A percentile compares a stretch with the other conserved stretches of the same genome.
These are phyloP conservation scores for Mellivora capensis DNA, from an alignment of 2,113 vertebrate species.

Conservation along the genomic window DNA sequence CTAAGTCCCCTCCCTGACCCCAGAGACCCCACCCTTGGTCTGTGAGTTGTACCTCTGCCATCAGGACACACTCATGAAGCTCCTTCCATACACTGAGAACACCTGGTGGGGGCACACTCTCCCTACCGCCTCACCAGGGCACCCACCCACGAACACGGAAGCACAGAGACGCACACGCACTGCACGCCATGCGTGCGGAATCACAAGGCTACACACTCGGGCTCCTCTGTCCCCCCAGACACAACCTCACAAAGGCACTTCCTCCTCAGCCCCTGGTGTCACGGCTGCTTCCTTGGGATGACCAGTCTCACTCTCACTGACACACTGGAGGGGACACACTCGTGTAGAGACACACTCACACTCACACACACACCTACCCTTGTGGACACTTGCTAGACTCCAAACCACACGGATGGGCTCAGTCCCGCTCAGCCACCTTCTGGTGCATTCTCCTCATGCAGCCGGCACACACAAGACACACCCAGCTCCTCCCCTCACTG, in stretches of 20 bases:
- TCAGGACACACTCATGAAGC: background rate
- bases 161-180: background rate
- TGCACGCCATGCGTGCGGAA: background rate
- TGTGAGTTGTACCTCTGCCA: too few relatives aligned
- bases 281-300: background rate
- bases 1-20: too few relatives aligned
- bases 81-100: background rate
- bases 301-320: background rate
- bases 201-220: background rate
- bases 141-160: background rate
- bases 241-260: background rate
- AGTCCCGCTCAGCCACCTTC: background rate
- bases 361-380: background rate
- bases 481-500: too few relatives aligned
- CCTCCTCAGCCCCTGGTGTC: background rate
- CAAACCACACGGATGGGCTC: background rate
- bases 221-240: background rate
- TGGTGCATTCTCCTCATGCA: background rate
- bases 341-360: background rate
- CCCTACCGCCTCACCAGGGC: too few relatives aligned
- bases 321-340: background rate
- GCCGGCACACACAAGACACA: too few relatives aligned
- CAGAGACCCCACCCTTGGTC: background rate
- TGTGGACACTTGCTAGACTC: background rate
- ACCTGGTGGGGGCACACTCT: fast-evolving